These are phyloP conservation scores for Popillia japonica DNA, from an alignment of 1,140 invertebrate species.

Conservation along the genomic window DNA sequence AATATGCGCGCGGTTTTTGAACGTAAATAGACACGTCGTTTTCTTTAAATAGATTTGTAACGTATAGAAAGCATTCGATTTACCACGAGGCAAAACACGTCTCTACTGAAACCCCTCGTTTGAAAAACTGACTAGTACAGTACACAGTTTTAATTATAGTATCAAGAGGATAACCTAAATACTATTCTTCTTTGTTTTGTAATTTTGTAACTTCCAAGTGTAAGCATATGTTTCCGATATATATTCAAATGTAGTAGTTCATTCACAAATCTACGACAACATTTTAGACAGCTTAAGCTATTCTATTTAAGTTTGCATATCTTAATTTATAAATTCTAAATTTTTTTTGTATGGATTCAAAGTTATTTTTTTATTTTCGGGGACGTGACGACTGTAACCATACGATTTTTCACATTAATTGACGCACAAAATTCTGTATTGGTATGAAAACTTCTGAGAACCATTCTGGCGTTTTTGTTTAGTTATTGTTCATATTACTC, in stretches of 20 bases:
- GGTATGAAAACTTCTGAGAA: too few relatives aligned
- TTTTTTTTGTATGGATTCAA: too few relatives aligned
- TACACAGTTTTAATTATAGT: slow-evolving; percentile 41
- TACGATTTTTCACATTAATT: too few relatives aligned
- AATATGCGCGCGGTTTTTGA: slow-evolving; percentile 25
- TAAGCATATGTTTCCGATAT: not conserved
- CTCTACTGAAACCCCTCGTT: slow-evolving; percentile 38
- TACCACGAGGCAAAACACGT: slow-evolving; percentile 36
- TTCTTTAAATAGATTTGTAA: slow-evolving; percentile 34
- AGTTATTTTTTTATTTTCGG: too few relatives aligned
- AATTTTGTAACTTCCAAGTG: slow-evolving; percentile 28
- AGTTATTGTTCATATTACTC: too few relatives aligned
- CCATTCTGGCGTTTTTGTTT: too few relatives aligned
- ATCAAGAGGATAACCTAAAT: slow-evolving; percentile 41
- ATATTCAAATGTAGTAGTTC: not conserved
- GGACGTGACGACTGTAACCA: too few relatives aligned
- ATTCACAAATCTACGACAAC: not conserved
- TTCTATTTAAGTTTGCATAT: too few relatives aligned
- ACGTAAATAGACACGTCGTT: slow-evolving; percentile 25
- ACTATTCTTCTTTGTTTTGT: slow-evolving; percentile 38
- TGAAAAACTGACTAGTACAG: slow-evolving; percentile 39
- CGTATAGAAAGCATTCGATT: slow-evolving; percentile 30
- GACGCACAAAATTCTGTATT: too few relatives aligned
- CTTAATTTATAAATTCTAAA: too few relatives aligned
- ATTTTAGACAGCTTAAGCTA: too few relatives aligned